phyloP scores from a whole-genome alignment of 2,113 vertebrate genomes.

The Anolis carolinensis region DNA sequence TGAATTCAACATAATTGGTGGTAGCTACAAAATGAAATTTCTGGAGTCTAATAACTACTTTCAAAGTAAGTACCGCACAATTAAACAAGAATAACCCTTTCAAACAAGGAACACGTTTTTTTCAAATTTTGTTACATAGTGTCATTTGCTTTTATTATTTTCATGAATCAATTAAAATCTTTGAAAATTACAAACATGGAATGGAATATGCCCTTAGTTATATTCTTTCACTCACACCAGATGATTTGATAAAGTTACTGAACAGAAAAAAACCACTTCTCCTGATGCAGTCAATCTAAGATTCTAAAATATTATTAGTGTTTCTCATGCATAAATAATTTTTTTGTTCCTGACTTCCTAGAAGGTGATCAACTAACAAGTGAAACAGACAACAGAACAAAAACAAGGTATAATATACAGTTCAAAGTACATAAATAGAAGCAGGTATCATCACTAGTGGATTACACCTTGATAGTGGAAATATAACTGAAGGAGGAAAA shows the following conservation, averaged over 20 bases:
- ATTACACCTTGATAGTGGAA: background rate
- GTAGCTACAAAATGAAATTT: too few relatives aligned
- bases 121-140: too few relatives aligned
- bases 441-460: background rate
- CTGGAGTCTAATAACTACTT: too few relatives aligned
- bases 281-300: background rate
- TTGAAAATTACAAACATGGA: too few relatives aligned
- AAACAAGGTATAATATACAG: background rate
- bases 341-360: background rate
- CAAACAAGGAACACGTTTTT: too few relatives aligned
- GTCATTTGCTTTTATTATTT: too few relatives aligned
- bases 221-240: too few relatives aligned
- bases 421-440: background rate
- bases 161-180: too few relatives aligned
- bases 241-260: background rate
- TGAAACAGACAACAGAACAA: background rate
- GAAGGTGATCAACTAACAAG: background rate
- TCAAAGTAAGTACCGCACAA: too few relatives aligned
- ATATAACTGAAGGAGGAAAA: slow-evolving; percentile 32
- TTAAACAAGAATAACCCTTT: too few relatives aligned
- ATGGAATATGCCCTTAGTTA: too few relatives aligned
- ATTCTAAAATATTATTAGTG: background rate
- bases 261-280: background rate
- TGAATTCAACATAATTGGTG: too few relatives aligned
- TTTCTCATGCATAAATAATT: background rate